Percentiles rank a stretch among this genome's conserved stretches.
phyloP scores from a whole-genome alignment of 2,888 invertebrate species.

The Drosophila paucipuncta region DNA sequence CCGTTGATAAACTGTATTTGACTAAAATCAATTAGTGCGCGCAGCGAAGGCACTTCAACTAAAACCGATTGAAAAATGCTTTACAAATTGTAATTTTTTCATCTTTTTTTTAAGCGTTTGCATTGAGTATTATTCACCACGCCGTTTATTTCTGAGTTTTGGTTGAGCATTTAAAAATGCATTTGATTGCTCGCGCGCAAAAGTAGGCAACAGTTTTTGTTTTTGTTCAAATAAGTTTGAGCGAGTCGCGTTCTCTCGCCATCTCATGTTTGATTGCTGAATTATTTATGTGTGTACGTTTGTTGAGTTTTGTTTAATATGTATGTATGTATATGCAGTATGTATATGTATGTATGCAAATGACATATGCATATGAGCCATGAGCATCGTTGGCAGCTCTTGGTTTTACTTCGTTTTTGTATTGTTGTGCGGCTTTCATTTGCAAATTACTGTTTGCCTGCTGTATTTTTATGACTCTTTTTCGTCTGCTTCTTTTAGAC shows the following conservation, averaged over 20 bases:
- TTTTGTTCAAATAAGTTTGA: conserved; percentile 5
- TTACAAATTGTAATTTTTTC: conserved; percentile 21
- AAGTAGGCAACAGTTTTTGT: conserved; percentile 59
- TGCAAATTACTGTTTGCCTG: conserved; percentile 65
- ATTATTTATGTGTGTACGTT: conserved; percentile 63
- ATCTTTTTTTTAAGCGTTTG: conserved; percentile 8
- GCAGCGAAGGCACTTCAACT: conserved; percentile 40
- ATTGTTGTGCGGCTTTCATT: conserved; percentile 60
- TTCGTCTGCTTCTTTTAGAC: background rate
- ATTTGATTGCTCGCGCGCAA: conserved; percentile 35
- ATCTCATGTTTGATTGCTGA: conserved; percentile 54
- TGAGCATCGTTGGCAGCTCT: conserved; percentile 20
- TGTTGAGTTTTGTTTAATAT: conserved; percentile 38
- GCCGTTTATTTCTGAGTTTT: conserved; percentile 3
- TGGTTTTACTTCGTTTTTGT: conserved; percentile 26
- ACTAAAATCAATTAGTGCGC: conserved; percentile 55
- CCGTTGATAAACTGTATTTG: conserved; percentile 37
- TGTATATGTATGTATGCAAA: conserved; percentile 66
- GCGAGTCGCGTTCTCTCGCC: background rate
- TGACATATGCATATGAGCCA: conserved; percentile 71
- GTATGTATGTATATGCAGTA: conserved; percentile 39
- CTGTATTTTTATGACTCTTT: conserved; percentile 54
- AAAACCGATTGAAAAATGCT: conserved; percentile 44
- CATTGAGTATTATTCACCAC: conserved; percentile 6
- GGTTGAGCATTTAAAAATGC: conserved; percentile 33